These are phyloP conservation scores for Bombus soroeensis DNA, from an alignment of 1,140 invertebrate genomes.

Conservation along the genomic window DNA sequence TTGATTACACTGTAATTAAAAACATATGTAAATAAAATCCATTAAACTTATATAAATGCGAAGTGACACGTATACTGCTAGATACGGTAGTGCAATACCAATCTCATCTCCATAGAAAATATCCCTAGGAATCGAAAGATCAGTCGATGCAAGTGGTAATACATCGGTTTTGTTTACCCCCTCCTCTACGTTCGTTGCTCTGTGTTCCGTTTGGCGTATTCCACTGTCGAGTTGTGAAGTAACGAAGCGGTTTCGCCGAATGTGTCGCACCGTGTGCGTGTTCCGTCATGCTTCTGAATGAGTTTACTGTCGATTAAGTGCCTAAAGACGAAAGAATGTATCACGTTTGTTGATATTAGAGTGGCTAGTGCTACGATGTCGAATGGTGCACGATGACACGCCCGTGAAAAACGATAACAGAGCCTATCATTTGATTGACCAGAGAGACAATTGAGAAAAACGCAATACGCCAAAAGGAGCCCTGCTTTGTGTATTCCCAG, in stretches of 20 bases:
- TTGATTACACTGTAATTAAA: background rate
- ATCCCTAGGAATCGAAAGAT: slow-evolving; percentile 54
- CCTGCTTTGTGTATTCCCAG: slow-evolving; percentile 17
- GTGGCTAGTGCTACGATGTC: slow-evolving; percentile 27
- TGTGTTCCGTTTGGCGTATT: slow-evolving; percentile 52
- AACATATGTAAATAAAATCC: background rate
- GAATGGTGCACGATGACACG: slow-evolving; percentile 62
- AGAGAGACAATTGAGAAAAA: slow-evolving; percentile 3
- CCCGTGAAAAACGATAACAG: slow-evolving; percentile 59
- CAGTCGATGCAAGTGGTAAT: slow-evolving; percentile 34
- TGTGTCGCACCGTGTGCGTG: slow-evolving; percentile 26
- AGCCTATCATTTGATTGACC: slow-evolving; percentile 30
- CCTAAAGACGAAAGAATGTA: slow-evolving; percentile 15
- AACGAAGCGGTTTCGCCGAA: slow-evolving; percentile 42
- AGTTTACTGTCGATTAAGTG: slow-evolving; percentile 40
- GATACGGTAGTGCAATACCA: slow-evolving; percentile 20
- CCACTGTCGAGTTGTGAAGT: slow-evolving; percentile 42
- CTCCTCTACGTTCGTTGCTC: slow-evolving; percentile 45
- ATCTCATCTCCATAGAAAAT: slow-evolving; percentile 37
- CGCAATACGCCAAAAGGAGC: slow-evolving; percentile 5
- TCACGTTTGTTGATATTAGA: background rate
- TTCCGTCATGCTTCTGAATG: slow-evolving; percentile 42
- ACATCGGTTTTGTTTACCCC: slow-evolving; percentile 50
- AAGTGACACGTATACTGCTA: background rate
- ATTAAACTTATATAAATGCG: background rate